Evolutionary conservation across 2,797 vertebrate genomes (phyloP).

Genomic region (Sebastes wilsoni): DNA sequence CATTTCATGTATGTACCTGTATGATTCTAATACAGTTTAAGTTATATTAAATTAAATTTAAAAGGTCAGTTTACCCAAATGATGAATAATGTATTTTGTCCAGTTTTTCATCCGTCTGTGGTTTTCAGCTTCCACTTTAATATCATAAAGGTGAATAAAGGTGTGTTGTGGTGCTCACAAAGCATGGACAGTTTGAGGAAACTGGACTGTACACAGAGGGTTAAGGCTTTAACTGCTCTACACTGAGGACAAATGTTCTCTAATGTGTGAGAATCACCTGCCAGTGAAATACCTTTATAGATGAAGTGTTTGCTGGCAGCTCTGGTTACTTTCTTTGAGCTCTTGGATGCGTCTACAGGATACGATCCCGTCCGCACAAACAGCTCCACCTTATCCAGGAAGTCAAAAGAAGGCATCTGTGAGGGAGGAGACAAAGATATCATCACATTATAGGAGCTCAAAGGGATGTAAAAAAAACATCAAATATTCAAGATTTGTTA

Average conservation of each 20-base stretch:
- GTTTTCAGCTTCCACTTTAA: not conserved
- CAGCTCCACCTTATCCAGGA: conserved; percentile 53
- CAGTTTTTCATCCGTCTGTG: too few species aligned
- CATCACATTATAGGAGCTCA: too few species aligned
- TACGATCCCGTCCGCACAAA: conserved; percentile 31
- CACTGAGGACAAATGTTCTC: too few species aligned
- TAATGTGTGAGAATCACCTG: not conserved
- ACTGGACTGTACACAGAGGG: not conserved
- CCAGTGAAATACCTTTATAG: conserved; percentile 49
- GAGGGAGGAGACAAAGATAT: not conserved
- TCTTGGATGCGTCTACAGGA: conserved; percentile 19
- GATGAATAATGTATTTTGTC: too few species aligned
- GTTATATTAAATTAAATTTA: too few species aligned
- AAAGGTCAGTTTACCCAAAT: too few species aligned
- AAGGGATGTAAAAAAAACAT: too few species aligned
- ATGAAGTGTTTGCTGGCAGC: conserved; percentile 56
- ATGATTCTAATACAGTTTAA: too few species aligned
- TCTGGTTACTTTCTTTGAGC: conserved; percentile 24
- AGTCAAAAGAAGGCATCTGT: conserved; percentile 66
- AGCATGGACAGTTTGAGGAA: not conserved
- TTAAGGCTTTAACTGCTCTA: not conserved
- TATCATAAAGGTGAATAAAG: not conserved
- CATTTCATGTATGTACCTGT: too few species aligned
- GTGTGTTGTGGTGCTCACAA: not conserved
- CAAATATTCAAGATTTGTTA: too few species aligned